Evolutionary conservation across 2,113 vertebrate genomes (phyloP), one percentile per base, ranked within the genome.

Genomic region (Malurus cyaneus): DNA sequence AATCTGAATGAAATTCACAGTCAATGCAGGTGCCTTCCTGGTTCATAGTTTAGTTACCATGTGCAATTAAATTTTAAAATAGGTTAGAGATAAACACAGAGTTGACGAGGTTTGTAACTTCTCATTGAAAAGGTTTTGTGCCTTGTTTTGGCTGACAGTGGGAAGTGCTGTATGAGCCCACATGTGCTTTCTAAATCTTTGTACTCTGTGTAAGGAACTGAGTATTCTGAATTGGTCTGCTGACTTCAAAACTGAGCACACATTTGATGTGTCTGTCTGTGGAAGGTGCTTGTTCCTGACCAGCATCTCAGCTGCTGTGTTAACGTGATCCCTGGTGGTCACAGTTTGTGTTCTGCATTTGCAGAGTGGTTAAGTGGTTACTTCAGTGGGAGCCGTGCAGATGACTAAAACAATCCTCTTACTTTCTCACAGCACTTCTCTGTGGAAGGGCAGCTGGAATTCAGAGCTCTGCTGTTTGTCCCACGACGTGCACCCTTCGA

Each of bases 371-470:
- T 65, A 4, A 7, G 9, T 3, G 4, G 9, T 29, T 31, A 9
- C 1, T 20, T 1, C 18, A 53, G 10, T 29, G 14, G 29, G 14
- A 77, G 3, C 18, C 0, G 0, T 56, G 10, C 16, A 41, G 7
- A 14, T 1, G 2, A 47, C 8, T 56, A 18, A 91, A 64, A 11
- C 0, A 0, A 14, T 3, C 0, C 1, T 6, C 2, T 49, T 76
- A 19, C 5, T 95, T 50, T 47, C 2, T 78, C 34, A 4, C 96
- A 99, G 99, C 99, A 99, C 80, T 99, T 99, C 83, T 99, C 99
- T 61, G 99, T 99, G n/a, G 99, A 99, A 89, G 99, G 99, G 16
- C 99, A 99, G 88, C 54, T 99, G 92, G 99, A 99, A 78, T 99
- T 99, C 96, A 97, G 99, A 26, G 99, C 99, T 11, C 98, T 99